Base-by-base conservation (phyloP, 1,140 invertebrate genomes). In the Proales similis region DNA sequence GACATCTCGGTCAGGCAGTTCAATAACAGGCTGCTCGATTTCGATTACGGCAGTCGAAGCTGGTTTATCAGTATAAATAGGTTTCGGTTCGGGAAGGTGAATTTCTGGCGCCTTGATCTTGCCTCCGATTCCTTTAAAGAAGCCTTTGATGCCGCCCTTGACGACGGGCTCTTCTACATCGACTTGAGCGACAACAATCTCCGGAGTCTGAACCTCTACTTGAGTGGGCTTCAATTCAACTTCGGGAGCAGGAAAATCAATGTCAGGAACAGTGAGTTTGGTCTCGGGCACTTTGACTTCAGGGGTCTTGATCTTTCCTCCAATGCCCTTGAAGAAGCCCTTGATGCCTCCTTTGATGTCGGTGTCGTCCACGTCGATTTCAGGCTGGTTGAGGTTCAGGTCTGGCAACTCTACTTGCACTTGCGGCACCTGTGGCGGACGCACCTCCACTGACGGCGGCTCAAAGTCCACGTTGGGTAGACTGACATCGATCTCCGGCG, bases 21-120 rank as follows among this genome's bases (percentile, higher is more conserved):
- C 11, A n/a, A 57, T 20, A 14, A 29, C 36, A 36, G 14, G 9
- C 9, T 36, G 9, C 9, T 9, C 33, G 33, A 9, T 36, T 42
- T 36, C 24, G 45, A 57, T 36, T 20, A 36, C n/a, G 2, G 30
- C 22, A 53, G 24, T 38, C 22, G 42, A 53, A 11, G 42, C 17
- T 17, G 48, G 51, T 19, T 27, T 30, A 4, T 42, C 20, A 29
- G 22, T n/a, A n/a, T n/a, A n/a, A n/a, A n/a, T n/a, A n/a, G n/a
- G n/a, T n/a, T n/a, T n/a, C n/a, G n/a, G n/a, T n/a, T 48, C 46
- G 26, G 46, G 48, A 43, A 39, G 30, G 30, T 43, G 51, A 43
- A 60, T 30, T 29, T 60, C 39, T 43, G 51, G 51, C 30, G 51
- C 39, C 45, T 60, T 60, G 19, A 60, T 60, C 20, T 60, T 51